Base-by-base conservation (phyloP, 2,888 invertebrate genomes). In the Scaptomyza cyrtandrae region DNA sequence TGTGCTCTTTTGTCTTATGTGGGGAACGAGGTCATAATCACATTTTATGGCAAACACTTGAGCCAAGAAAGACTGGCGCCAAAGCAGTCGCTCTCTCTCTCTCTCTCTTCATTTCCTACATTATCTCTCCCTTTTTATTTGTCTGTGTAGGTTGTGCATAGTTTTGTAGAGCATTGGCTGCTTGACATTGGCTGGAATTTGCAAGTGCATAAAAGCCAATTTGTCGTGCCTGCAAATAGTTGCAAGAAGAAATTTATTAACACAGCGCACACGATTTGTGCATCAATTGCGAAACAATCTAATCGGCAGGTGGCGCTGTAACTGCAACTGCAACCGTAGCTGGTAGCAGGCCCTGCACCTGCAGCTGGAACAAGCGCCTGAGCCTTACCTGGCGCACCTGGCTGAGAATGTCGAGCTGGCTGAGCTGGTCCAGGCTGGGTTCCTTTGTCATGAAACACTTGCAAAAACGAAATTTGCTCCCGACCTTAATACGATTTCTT, bases 181-280 rank as follows among this genome's bases (percentile, higher is more conserved):
- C 33, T 39, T 55, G 49, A 54, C 64, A 46, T 37, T 52, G 45
- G 55, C 31, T 65, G 43, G 27, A 64, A 66, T 82, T 79, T 68
- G 64, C 86, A 69, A 76, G 67, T 85, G 80, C 76, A 81, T 86
- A 76, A 79, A 75, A 79, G 79, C 69, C 81, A 81, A 81, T 85
- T 84, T 85, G 71, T 66, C 79, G 69, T 76, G 69, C 65, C 75
- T 75, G 80, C 80, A 65, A 86, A 79, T 84, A 76, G 71, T 75
- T 81, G 74, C 75, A 74, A 82, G 80, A 78, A 80, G 82, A 78
- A 85, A 85, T 80, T 87, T 87, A 87, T 82, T 85, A 85, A 80
- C 82, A 73, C 61, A 56, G 63, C 49, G 65, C 62, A 74, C 76
- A 75, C 76, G 83, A 87, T 82, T 80, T 77, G 75, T 86, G 75